Conservation (phyloP, 2,888 invertebrate species). For the Synergus japonicus region DNA sequence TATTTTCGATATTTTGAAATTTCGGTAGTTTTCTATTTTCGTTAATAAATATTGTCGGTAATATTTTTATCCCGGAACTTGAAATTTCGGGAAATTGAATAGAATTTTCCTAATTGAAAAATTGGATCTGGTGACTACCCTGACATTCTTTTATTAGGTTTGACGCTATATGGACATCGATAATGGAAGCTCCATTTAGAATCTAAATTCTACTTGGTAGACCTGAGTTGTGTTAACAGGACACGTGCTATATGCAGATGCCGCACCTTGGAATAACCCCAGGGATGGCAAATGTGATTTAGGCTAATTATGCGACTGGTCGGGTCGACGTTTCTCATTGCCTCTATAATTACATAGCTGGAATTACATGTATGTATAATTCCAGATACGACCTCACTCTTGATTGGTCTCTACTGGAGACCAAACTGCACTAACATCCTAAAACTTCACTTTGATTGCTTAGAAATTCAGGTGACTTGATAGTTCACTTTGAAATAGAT, state of each 20-base stretch:
- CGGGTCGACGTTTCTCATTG: conserved; percentile 46
- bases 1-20: too few species aligned
- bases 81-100: too few species aligned
- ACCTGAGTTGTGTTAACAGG: conserved; percentile 57
- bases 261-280: conserved; percentile 59
- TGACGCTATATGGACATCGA: neutral
- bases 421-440: neutral
- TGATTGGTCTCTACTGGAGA: conserved; percentile 1
- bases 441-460: neutral
- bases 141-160: neutral
- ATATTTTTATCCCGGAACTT: too few species aligned
- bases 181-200: neutral
- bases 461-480: neutral
- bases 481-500: too few species aligned
- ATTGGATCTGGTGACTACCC: too few species aligned
- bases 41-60: too few species aligned
- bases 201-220: neutral
- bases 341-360: conserved; percentile 56
- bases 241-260: conserved; percentile 68
- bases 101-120: too few species aligned
- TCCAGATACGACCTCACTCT: conserved; percentile 15
- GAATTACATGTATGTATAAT: conserved; percentile 42
- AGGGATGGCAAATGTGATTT: conserved; percentile 64
- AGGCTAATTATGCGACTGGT: conserved; percentile 68
- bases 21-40: too few species aligned